A percentile compares a stretch with the other conserved stretches of the same genome.
These are phyloP conservation scores for Neolamprologus sp. DNA, from an alignment of 2,113 vertebrate species.

Conservation along the genomic window DNA sequence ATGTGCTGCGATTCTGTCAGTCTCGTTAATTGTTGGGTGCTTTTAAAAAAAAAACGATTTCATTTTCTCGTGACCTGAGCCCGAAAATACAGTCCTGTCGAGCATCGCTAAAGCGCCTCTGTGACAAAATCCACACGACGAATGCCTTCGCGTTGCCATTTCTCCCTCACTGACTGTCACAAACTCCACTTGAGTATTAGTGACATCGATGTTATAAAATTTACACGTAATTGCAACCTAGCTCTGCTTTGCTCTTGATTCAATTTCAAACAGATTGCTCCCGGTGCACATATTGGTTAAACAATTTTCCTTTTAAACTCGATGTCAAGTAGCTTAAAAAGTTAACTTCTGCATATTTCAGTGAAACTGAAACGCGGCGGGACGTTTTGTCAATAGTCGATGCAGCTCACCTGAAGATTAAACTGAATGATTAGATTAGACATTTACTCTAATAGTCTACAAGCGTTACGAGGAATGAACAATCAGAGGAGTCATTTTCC, in stretches of 20 bases:
- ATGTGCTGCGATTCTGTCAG: slow-evolving; percentile 16
- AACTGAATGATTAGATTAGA: background rate
- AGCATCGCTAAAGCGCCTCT: background rate
- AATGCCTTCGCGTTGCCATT: background rate
- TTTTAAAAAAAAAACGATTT: slow-evolving; percentile 3
- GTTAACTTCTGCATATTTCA: background rate
- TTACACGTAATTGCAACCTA: slow-evolving; percentile 6
- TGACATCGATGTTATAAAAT: background rate
- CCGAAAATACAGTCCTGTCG: background rate
- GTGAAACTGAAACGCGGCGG: background rate
- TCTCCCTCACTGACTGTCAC: background rate
- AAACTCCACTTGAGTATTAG: background rate
- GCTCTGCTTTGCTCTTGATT: background rate
- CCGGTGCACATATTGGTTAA: background rate
- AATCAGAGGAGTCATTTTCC: background rate
- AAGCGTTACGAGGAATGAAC: background rate
- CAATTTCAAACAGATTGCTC: slow-evolving; percentile 5
- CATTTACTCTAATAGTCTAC: background rate
- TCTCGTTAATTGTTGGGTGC: slow-evolving; percentile 21
- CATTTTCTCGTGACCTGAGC: background rate
- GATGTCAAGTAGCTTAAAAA: background rate
- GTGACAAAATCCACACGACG: background rate
- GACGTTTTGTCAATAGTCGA: slow-evolving; percentile 5
- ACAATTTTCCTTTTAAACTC: background rate
- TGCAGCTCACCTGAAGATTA: background rate